These are phyloP conservation scores for Trogon surrucura DNA, from an alignment of 2,113 vertebrate species.

Conservation along the genomic window DNA sequence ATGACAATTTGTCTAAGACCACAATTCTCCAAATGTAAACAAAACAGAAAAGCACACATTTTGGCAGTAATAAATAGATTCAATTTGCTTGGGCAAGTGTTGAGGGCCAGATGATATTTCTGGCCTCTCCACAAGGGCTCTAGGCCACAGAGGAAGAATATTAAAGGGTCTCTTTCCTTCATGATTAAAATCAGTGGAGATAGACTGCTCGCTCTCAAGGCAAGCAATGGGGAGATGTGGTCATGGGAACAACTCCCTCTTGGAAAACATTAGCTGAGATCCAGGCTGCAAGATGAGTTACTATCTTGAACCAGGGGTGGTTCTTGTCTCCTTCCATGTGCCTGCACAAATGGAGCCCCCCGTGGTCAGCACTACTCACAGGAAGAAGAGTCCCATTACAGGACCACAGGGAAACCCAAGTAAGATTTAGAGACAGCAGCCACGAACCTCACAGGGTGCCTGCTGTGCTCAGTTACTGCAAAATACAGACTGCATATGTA, in stretches of 20 bases:
- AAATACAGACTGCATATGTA: background rate
- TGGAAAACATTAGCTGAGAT: background rate
- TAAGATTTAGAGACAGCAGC: background rate
- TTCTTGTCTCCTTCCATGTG: background rate
- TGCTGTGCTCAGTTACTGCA: background rate
- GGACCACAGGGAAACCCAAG: background rate
- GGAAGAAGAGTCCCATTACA: background rate
- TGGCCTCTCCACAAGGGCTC: background rate
- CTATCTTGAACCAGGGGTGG: accelerated
- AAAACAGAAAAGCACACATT: background rate
- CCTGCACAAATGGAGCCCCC: background rate
- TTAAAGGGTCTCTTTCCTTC: background rate
- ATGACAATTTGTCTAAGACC: background rate
- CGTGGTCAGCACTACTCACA: background rate
- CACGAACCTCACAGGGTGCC: background rate
- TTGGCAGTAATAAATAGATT: slow-evolving; percentile 13
- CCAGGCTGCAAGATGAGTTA: background rate
- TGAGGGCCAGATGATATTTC: background rate
- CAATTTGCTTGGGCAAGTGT: background rate
- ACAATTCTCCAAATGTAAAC: slow-evolving; percentile 9
- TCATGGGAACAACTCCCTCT: background rate
- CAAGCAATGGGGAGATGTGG: background rate
- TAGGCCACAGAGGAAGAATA: background rate
- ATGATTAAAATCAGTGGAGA: background rate
- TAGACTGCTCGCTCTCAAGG: background rate